Evolutionary conservation across 2,113 vertebrate genomes (phyloP).

Genomic region (Microcebus tavaratra): DNA sequence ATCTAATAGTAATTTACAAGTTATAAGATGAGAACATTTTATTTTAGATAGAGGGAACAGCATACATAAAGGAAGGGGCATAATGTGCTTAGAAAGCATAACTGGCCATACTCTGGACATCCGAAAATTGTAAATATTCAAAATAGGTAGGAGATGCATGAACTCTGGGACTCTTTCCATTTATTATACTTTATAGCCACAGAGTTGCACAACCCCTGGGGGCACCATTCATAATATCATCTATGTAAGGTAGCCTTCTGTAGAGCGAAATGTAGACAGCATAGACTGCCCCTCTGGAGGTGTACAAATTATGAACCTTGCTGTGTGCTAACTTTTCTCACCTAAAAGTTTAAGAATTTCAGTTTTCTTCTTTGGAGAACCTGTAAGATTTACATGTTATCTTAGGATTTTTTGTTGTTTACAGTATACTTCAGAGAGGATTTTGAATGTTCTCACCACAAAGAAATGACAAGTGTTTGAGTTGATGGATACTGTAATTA

Average conservation of each 20-base stretch:
- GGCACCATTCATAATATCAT: neutral
- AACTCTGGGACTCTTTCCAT: neutral
- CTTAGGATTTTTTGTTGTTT: neutral
- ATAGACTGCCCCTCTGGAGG: too few relatives aligned
- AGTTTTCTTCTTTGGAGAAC: neutral
- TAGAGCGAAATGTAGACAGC: neutral
- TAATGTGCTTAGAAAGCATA: neutral
- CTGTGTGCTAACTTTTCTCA: neutral
- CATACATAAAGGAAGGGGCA: neutral
- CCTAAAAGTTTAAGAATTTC: neutral
- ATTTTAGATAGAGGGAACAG: neutral
- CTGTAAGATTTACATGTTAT: neutral
- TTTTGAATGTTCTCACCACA: neutral
- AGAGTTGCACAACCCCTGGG: neutral
- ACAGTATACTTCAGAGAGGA: neutral
- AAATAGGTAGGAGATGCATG: neutral
- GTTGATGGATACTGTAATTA: neutral
- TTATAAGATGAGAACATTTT: neutral
- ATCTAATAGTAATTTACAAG: neutral
- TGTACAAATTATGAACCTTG: neutral
- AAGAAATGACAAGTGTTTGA: neutral
- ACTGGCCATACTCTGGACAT: neutral
- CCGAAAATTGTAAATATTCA: conserved; percentile 17
- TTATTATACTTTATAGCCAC: neutral
- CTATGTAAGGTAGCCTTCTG: neutral